Conservation (phyloP, 2,797 vertebrate genomes). For the Thamnophis elegans region DNA sequence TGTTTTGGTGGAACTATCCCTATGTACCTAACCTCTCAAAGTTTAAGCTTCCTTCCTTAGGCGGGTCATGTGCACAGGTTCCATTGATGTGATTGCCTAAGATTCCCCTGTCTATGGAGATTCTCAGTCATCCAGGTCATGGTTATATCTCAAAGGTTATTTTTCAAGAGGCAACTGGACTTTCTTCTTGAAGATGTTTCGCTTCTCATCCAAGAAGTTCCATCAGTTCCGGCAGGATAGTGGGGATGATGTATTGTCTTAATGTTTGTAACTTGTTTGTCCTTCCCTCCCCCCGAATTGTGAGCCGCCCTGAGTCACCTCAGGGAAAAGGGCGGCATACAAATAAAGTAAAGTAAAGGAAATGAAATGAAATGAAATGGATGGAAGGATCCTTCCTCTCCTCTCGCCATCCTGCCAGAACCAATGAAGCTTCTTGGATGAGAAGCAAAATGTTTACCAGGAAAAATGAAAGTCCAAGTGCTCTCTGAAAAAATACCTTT, state of each 20-base stretch:
- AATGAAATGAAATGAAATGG: too few species aligned
- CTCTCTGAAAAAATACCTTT: background rate
- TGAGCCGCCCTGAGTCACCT: too few species aligned
- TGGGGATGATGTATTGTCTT: too few species aligned
- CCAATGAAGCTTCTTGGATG: background rate
- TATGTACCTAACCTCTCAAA: conserved; percentile 22
- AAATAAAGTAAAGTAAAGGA: too few species aligned
- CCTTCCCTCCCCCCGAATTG: too few species aligned
- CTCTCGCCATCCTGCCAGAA: background rate
- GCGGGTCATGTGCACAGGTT: background rate
- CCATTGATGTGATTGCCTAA: background rate
- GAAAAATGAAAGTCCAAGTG: background rate
- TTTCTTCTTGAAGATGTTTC: background rate
- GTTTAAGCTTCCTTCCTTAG: conserved; percentile 61
- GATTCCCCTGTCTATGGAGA: background rate
- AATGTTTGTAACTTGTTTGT: too few species aligned
- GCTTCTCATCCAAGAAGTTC: background rate
- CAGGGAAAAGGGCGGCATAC: too few species aligned
- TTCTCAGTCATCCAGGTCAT: background rate
- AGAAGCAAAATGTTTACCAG: background rate
- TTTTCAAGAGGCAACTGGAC: background rate
- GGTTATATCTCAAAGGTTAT: background rate
- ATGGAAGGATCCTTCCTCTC: background rate
- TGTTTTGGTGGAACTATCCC: conserved; percentile 47
- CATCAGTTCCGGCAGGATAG: background rate